Evolutionary conservation across 2,113 vertebrate genomes (phyloP).

Genomic region (Caloenas nicobarica): DNA sequence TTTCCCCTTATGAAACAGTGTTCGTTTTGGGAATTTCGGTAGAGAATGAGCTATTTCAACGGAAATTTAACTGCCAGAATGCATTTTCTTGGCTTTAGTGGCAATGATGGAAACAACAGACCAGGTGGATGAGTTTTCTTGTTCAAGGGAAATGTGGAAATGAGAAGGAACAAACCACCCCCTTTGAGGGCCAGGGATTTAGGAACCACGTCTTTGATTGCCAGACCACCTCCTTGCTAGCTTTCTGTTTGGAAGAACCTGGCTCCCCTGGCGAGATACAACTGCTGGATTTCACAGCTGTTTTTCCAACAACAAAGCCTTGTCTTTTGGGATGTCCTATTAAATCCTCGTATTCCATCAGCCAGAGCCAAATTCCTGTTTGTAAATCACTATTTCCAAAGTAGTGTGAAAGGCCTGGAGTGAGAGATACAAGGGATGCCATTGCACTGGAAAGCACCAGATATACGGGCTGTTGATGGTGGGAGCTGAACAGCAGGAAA

Average conservation of each 20-base stretch:
- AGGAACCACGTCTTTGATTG: not conserved
- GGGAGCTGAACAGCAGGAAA: not conserved
- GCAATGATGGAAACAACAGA: not conserved
- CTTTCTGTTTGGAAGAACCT: not conserved
- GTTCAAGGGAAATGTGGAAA: not conserved
- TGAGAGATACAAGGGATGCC: not conserved
- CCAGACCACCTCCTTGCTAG: not conserved
- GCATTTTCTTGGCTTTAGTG: not conserved
- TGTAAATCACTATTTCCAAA: not conserved
- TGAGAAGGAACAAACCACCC: not conserved
- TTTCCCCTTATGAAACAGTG: not conserved
- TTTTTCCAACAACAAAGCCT: not conserved
- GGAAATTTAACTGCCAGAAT: not conserved
- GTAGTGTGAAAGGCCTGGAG: not conserved
- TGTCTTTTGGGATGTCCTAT: not conserved
- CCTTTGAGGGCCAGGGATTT: not conserved
- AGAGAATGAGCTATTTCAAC: not conserved
- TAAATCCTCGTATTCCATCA: not conserved
- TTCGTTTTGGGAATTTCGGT: not conserved
- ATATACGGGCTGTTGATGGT: not conserved
- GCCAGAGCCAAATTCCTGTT: not conserved
- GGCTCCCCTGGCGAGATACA: not conserved
- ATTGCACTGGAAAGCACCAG: not conserved
- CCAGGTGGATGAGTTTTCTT: not conserved
- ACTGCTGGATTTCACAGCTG: constrained; percentile 14